Evolutionary conservation across 1,140 invertebrate species (phyloP), one percentile per base, ranked within the genome.

Genomic region (Mercenaria mercenaria): DNA sequence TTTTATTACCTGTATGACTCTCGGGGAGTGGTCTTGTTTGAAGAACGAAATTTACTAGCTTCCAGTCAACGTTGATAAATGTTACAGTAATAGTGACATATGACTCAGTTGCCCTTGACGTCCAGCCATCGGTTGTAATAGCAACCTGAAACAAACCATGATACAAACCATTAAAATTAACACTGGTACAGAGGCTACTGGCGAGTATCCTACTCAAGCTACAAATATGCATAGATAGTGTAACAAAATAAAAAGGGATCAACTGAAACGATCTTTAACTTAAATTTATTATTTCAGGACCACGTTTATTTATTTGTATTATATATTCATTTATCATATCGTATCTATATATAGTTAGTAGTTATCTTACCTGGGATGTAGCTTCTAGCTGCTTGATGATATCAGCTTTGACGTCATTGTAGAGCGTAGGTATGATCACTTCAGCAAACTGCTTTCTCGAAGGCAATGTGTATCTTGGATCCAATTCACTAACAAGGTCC

Each of bases 31-130:
- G 37, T 37, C 41, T 37, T 6, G 52, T 82, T 32, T 82, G 80
- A 15, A 82, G 34, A 34, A 82, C 32, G 10, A 23, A 15, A 39
- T 20, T 8, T 4, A 10, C 8, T 18, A 56, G 1, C 18, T 84
- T 20, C 37, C 23, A 69, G 61, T 69, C 8, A 20, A 64, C 10
- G 32, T 47, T 47, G 11, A 69, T 1, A 37, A 47, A 69, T 11
- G 43, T 41, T 47, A 39, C 64, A 47, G 61, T 84, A 11, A 84
- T 72, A 29, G 39, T 84, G 0, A 69, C 82, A 47, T 67, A 84
- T n/a, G 39, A 67, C 20, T 84, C 61, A 3, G 80, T 83, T 50
- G 80, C 56, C 26, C 59, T 59, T 43, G 34, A 47, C 2, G 77
- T 80, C 77, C 79, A 82, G 1, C 18, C 15, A 32, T 82, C 79